A percentile compares a stretch with the other conserved stretches of the same genome.
Evolutionary conservation across 1,140 invertebrate species (phyloP).

Genomic region (Aphelinus atriplicis): DNA sequence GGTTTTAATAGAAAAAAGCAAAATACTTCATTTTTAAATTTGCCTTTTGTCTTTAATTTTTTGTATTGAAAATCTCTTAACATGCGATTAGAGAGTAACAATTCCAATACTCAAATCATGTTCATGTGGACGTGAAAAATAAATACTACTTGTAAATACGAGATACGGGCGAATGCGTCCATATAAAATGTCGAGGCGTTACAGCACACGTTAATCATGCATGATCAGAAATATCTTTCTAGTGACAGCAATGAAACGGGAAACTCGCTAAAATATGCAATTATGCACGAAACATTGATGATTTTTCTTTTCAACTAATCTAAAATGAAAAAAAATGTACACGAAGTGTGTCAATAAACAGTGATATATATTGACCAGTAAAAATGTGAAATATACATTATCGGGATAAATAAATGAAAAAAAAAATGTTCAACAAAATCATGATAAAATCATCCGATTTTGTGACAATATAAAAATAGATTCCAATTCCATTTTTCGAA

Average conservation of each 20-base stretch:
- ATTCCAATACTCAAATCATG: slow-evolving; percentile 52
- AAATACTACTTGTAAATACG: slow-evolving; percentile 59
- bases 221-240: too few species aligned
- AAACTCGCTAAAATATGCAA: too few species aligned
- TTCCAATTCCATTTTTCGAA: neutral
- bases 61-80: slow-evolving; percentile 46
- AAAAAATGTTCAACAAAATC: neutral
- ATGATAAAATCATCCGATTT: neutral
- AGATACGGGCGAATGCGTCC: slow-evolving; percentile 35
- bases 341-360: neutral
- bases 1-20: too few species aligned
- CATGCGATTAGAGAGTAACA: slow-evolving; percentile 46
- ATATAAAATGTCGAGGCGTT: slow-evolving; percentile 14
- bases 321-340: neutral
- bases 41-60: slow-evolving; percentile 2
- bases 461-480: neutral
- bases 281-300: too few species aligned
- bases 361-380: neutral
- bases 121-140: slow-evolving; percentile 60
- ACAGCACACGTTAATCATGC: too few species aligned
- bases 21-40: too few species aligned
- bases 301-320: too few species aligned
- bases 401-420: neutral
- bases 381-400: slow-evolving; percentile 28
- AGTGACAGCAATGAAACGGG: too few species aligned